Evolutionary conservation across 2,113 vertebrate species (phyloP).

Genomic region (Odocoileus hemionus): DNA sequence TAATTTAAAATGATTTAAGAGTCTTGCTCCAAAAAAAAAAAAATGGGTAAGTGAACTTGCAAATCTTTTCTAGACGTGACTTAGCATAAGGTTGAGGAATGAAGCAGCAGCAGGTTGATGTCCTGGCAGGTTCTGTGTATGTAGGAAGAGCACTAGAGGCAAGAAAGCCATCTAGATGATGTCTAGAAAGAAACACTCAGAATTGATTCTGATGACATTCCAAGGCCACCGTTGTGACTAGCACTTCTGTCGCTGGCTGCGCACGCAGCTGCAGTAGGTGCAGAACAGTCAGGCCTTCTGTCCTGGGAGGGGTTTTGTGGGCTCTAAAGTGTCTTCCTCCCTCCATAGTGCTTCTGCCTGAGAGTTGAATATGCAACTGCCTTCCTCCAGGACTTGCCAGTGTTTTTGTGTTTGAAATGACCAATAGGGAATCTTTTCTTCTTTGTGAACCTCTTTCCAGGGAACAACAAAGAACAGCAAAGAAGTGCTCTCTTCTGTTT

Average conservation of each 20-base stretch:
- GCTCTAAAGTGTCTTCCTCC: neutral
- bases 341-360: neutral
- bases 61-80: neutral
- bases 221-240: neutral
- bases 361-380: neutral
- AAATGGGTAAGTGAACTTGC: neutral
- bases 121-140: neutral
- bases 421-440: neutral
- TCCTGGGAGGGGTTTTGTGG: neutral
- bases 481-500: neutral
- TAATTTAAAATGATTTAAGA: constrained; percentile 45
- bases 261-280: neutral
- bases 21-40: neutral
- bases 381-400: neutral
- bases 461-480: constrained; percentile 23
- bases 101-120: neutral
- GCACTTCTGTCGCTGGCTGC: neutral
- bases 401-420: constrained; percentile 24
- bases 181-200: neutral
- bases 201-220: neutral
- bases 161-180: neutral
- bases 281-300: neutral
- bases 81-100: neutral
- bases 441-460: constrained; percentile 3
- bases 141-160: neutral